Conservation (phyloP, 2,113 vertebrate species). For the Benthochromis sp. region DNA sequence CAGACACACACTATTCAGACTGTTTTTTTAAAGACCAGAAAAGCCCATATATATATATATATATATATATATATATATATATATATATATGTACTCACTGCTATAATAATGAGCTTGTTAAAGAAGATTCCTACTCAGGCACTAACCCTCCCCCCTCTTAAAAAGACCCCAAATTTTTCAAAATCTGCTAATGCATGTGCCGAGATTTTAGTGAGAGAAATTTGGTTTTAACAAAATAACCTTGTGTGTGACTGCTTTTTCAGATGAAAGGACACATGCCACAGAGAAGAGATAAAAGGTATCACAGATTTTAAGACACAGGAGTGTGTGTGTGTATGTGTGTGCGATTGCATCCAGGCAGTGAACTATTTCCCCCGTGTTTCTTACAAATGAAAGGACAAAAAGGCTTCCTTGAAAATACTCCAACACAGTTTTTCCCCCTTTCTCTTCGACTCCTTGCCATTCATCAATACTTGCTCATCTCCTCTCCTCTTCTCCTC, state of each 20-base stretch:
- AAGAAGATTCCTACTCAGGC: neutral
- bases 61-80: too few relatives aligned
- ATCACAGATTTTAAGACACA: neutral
- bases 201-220: neutral
- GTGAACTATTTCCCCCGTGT: neutral
- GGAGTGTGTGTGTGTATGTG: neutral
- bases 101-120: constrained; percentile 39
- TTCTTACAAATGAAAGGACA: neutral
- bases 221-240: neutral
- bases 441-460: neutral
- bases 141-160: neutral
- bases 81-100: neutral
- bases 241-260: neutral
- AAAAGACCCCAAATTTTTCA: neutral
- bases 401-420: constrained; percentile 28
- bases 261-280: neutral
- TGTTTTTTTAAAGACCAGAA: neutral
- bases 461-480: constrained; percentile 22
- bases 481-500: neutral
- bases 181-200: neutral
- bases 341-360: neutral
- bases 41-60: neutral
- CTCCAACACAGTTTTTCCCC: neutral
- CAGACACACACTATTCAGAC: neutral
- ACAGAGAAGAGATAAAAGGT: neutral